Evolutionary conservation across 2,113 vertebrate genomes (phyloP).

Genomic region (Eulacestoma nigropectus): DNA sequence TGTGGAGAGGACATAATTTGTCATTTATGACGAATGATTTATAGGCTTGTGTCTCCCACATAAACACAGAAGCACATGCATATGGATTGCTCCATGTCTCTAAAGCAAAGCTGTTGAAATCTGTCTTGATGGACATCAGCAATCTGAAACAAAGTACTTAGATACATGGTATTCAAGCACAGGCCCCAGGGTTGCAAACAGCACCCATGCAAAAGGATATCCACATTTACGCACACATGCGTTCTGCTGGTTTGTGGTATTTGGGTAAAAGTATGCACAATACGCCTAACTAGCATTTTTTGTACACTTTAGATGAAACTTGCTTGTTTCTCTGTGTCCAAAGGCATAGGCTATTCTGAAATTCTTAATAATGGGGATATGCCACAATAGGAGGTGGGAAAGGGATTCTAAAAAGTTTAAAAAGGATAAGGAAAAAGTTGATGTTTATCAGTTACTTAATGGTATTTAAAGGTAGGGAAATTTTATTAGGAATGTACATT

Average conservation of each 20-base stretch:
- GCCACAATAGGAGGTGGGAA: neutral
- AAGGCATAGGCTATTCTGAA: neutral
- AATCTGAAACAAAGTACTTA: neutral
- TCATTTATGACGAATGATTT: slow-evolving; percentile 23
- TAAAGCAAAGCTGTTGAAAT: neutral
- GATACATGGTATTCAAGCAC: neutral
- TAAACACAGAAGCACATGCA: neutral
- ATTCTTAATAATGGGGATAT: neutral
- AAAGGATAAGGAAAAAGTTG: neutral
- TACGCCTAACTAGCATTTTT: neutral
- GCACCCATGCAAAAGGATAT: neutral
- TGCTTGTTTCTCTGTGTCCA: neutral
- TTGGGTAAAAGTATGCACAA: neutral
- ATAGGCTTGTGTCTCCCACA: neutral
- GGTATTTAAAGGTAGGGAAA: neutral
- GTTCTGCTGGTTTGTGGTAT: neutral
- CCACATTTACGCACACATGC: fast-evolving
- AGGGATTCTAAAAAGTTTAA: neutral
- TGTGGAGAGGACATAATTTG: slow-evolving; percentile 10
- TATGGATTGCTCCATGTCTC: neutral
- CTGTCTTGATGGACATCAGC: neutral
- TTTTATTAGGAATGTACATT: neutral
- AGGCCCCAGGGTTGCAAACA: neutral
- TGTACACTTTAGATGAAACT: neutral
- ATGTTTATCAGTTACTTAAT: neutral